These are phyloP conservation scores for Gavialis gangeticus DNA, from an alignment of 2,113 vertebrate species.

Conservation along the genomic window DNA sequence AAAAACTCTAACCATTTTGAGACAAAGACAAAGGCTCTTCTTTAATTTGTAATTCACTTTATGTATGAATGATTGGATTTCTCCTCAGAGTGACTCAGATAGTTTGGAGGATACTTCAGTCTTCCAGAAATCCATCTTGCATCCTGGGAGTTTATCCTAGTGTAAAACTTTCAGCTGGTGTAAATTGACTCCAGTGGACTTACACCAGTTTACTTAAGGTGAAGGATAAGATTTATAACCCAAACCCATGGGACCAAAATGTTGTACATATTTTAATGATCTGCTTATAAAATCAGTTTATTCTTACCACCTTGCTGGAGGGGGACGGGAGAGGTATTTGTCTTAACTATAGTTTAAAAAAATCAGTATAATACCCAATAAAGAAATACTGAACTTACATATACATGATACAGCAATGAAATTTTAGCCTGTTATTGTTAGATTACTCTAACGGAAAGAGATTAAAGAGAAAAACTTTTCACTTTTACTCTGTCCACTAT, in stretches of 20 bases:
- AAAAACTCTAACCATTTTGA: constrained; percentile 52
- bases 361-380: neutral
- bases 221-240: neutral
- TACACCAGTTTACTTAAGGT: neutral
- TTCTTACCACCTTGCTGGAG: neutral
- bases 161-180: neutral
- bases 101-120: neutral
- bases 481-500: neutral
- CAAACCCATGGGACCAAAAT: neutral
- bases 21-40: constrained; percentile 36
- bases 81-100: neutral
- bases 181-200: neutral
- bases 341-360: neutral
- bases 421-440: constrained; percentile 2
- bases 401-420: neutral
- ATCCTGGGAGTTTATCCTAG: neutral
- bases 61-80: neutral
- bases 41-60: neutral
- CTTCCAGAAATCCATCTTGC: constrained; percentile 10
- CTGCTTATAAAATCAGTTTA: neutral
- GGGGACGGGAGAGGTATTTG: neutral
- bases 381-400: neutral
- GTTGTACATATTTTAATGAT: neutral
- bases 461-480: neutral
- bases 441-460: neutral